Evolutionary conservation across 2,888 invertebrate species (phyloP), one percentile per base, ranked within the genome.

Genomic region (Allolobophora icterica): DNA sequence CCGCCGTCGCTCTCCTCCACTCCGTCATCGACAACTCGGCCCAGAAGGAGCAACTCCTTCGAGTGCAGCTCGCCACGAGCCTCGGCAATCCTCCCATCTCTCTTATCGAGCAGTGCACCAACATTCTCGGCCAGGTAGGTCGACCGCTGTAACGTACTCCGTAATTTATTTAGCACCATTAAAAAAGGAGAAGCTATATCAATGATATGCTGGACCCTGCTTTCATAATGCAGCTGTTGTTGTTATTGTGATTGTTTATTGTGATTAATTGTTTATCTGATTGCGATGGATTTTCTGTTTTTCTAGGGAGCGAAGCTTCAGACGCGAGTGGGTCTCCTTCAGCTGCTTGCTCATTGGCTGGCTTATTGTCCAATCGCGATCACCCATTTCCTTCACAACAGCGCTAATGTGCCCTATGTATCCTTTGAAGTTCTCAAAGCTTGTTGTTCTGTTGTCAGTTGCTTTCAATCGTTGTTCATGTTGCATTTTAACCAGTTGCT

Each of bases 301-400:
- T 34, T 42, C 8, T 94, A 96, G 96, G 96, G 97, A 33, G 97
- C 96, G 35, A 97, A 97, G 94, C 95, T 97, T 71, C 98, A 98
- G 95, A 97, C 97, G 71, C 97, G 97, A 96, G 96, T 99, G 90
- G 99, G 98, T 0, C 96, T 99, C 11, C 96, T 99, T 89, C 98
- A 98, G 97, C 96, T 99, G 92, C 96, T 99, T 52, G 97, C 97
- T 24, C 97, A 97, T 92, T 99, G 99, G 99, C 96, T 98, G 95
- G 96, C 97, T 19, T 96, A 97, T 94, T 98, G 98, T 95, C 97
- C 97, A 0, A 95, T 96, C 0, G 98, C 98, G 0, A 98, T 99
- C 11, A 97, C 97, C 93, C 97, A 97, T 21, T 97, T 99, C 94
- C 96, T 99, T 35, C 94, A 94, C 91, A 95, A 95, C 91, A 97